Base-by-base conservation (phyloP, 2,113 vertebrate species). In the Nothobranchius kuhntae region DNA sequence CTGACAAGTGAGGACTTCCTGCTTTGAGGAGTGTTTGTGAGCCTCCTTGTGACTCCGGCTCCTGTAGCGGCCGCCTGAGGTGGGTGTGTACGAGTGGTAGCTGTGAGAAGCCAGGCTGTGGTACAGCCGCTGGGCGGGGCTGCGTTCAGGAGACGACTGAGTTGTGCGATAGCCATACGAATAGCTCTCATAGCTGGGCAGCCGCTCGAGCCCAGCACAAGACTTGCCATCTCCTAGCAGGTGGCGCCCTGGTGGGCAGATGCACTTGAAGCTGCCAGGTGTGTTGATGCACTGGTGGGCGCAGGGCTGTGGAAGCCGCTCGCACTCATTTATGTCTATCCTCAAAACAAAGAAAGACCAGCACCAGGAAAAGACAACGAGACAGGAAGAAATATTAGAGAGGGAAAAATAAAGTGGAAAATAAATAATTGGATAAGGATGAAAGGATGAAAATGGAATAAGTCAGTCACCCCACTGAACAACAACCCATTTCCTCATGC, bases 301-400 rank as follows among this genome's bases (percentile, higher is more conserved):
- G 86, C 98, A 99, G 86, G 96, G 95, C 72, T 92, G 94, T 57
- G 95, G 96, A 68, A 94, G 92, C 86, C 92, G 92, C 84, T 96
- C 95, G 73, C 98, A 99, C 92, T 99, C 97, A 93, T 98, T 97
- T 94, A 96, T 94, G 88, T 99, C 98, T 99, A 94, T 83, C 93
- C 92, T 91, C 94, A 79, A 86, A 61, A 78, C 73, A 86, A 86
- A 86, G 75, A 77, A 60, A 77, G 75, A 82, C 84, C 87, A 90
- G 93, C 87, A 89, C 86, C 92, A 89, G 85, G 51, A 71, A 67
- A 0, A 66, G 38, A 53, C 0, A 53, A 35, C 53, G 5, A 26
- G 35, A 7, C 17, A 59, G 6, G 61, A 48, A 36, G 51, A 26
- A 26, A 56, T 9, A 12, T 40, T 21, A 7, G 55, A 70, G 52